phyloP scores from a whole-genome alignment of 2,797 vertebrate species.

The Okamejei kenojei region DNA sequence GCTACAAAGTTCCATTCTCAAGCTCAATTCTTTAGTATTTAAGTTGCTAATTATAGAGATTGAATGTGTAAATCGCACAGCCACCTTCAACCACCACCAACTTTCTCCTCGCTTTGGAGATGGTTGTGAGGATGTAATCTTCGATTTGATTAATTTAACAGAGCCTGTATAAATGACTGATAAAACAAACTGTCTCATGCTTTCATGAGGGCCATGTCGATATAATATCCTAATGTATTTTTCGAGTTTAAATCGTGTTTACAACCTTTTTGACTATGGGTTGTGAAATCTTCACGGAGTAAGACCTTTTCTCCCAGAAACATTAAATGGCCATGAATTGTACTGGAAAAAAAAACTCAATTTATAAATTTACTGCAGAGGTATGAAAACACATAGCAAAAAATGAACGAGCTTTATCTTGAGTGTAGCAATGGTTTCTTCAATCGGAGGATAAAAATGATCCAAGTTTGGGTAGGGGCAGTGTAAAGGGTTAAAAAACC shows the following conservation, averaged over 20 bases:
- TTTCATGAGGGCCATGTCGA: not conserved
- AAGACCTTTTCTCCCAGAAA: not conserved
- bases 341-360: too few species aligned
- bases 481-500: not conserved
- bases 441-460: not conserved
- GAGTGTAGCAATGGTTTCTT: not conserved
- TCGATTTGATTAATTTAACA: not conserved
- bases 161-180: not conserved
- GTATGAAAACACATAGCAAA: not conserved
- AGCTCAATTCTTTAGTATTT: not conserved
- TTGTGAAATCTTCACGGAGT: not conserved
- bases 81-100: not conserved
- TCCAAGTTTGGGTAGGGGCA: not conserved
- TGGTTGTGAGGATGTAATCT: not conserved
- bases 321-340: not conserved
- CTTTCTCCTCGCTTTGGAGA: not conserved
- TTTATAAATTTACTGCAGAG: not conserved
- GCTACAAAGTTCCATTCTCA: not conserved
- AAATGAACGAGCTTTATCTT: not conserved
- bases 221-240: not conserved
- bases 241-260: not conserved
- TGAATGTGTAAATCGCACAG: not conserved
- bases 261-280: slow-evolving; percentile 4
- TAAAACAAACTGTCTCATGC: not conserved
- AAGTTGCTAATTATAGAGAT: not conserved